Base-by-base conservation (phyloP, 2,113 vertebrate species). In the Anas platyrhynchos region DNA sequence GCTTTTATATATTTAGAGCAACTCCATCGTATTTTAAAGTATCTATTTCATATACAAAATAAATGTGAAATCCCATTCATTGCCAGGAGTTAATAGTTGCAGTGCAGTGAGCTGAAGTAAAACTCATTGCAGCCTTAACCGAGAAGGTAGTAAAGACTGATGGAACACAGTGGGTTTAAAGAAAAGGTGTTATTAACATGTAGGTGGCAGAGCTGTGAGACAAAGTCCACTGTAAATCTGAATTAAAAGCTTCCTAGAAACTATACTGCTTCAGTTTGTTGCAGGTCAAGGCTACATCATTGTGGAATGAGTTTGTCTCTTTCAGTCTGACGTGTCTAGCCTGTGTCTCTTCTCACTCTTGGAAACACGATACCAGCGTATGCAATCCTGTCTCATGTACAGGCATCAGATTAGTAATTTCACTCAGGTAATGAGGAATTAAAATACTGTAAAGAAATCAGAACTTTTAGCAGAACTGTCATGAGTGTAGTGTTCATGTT, bases 251-350 rank as follows among this genome's bases (percentile, higher is more conserved):
- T 88, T 65, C n/a, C 78, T 73, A 25, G 62, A 79, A 83, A 83
- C 23, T 2, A 5, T 26, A 54, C 18, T 34, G 54, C 59, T 93
- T 84, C 46, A 14, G 22, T 74, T 62, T 18, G 31, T 36, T 83
- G 36, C 59, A 17, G 41, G 62, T 62, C 63, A 80, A 63, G 59
- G 50, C 58, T 66, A 22, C 4, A 18, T 34, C 26, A 13, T 97
- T 95, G 98, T 97, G 98, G 98, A 81, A 90, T 98, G 81, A 98
- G 96, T 94, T 98, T 91, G 85, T 98, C 98, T 76, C 98, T 98
- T 74, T 98, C 97, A 5, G 98, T 96, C 98, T 98, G 98, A 2
- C 98, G 97, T 89, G 56, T 98, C 97, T 98, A 99, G 80, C 98
- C 97, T 2, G 61, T 98, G 98, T 55, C 97, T 97, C 76, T 99